Conservation (phyloP, 2,113 vertebrate genomes). For the Lamprotornis superbus region DNA sequence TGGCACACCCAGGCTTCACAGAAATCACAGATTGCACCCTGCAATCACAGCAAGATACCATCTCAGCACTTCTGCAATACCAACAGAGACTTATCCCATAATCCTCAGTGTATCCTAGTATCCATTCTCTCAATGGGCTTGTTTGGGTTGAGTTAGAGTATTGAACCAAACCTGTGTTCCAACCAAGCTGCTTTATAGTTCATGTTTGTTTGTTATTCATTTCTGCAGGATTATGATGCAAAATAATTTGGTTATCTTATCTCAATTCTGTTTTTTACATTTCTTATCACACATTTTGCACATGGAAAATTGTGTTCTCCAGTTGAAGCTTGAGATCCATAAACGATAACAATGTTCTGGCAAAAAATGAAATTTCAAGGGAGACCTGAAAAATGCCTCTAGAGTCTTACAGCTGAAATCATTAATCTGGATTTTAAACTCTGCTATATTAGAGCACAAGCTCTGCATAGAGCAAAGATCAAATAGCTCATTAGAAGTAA, state of each 20-base stretch:
- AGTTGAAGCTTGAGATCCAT: background rate
- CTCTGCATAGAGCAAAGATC: background rate
- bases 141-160: background rate
- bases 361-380: background rate
- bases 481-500: background rate
- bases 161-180: background rate
- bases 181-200: background rate
- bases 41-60: background rate
- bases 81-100: background rate
- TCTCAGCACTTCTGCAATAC: background rate
- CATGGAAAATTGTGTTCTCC: background rate
- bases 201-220: background rate
- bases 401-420: background rate
- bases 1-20: conserved; percentile 99
- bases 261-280: background rate
- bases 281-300: background rate
- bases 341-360: background rate
- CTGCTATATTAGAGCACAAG: background rate
- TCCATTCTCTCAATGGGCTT: background rate
- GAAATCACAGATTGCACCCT: conserved; percentile 98
- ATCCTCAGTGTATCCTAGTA: background rate
- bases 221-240: background rate
- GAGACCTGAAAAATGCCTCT: background rate
- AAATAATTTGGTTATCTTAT: background rate
- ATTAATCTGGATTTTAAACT: background rate